A percentile compares a stretch with the other conserved stretches of the same genome.
Evolutionary conservation across 1,140 invertebrate species (phyloP).

Genomic region (Penaeus vannamei): DNA sequence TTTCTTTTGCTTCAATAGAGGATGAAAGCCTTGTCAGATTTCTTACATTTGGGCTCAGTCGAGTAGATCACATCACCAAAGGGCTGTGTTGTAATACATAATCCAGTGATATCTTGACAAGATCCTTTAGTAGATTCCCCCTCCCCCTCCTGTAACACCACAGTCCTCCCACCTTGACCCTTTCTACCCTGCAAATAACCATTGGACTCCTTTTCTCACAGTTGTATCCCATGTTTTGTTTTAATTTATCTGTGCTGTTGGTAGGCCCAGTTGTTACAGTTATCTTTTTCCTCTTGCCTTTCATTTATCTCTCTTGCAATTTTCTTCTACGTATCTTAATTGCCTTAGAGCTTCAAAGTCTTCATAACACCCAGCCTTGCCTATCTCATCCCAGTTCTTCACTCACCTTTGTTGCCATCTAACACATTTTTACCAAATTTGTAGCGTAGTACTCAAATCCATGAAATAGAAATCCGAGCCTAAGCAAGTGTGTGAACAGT

Average conservation of each 20-base stretch:
- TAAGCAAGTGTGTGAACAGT: conserved; percentile 6
- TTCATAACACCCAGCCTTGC: not conserved
- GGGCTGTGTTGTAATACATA: conserved; percentile 25
- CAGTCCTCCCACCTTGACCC: not conserved
- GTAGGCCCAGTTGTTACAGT: too few species aligned
- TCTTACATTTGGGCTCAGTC: conserved; percentile 32
- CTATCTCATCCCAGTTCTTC: too few species aligned
- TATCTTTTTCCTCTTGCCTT: too few species aligned
- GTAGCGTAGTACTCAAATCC: too few species aligned
- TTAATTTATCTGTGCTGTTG: too few species aligned
- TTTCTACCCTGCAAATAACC: not conserved
- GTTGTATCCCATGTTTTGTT: too few species aligned
- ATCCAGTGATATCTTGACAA: conserved; percentile 33
- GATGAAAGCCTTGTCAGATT: not conserved
- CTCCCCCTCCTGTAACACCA: conserved; percentile 21
- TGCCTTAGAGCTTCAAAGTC: not conserved
- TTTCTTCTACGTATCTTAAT: too few species aligned
- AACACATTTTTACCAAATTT: too few species aligned
- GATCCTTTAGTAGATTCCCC: conserved; percentile 35
- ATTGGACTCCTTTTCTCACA: too few species aligned
- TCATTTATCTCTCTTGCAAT: too few species aligned
- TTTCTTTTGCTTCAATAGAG: conserved; percentile 49
- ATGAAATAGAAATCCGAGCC: conserved; percentile 44
- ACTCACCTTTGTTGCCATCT: too few species aligned
- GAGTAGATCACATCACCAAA: conserved; percentile 39